Base-by-base conservation (phyloP, 2,797 vertebrate genomes). In the Glossophaga mutica region DNA sequence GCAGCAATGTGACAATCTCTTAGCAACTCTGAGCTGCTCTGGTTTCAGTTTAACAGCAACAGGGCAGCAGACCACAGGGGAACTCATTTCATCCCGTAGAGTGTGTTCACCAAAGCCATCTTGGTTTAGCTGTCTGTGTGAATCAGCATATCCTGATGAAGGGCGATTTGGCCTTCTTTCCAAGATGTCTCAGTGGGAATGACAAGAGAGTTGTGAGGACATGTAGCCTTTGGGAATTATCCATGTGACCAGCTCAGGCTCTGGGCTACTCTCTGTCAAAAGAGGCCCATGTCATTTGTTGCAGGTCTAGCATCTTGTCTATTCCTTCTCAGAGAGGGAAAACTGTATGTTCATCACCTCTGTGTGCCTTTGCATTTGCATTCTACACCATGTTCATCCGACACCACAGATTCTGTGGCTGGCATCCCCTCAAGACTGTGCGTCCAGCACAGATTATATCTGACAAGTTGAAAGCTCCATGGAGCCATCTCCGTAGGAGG, bases 61-160 rank as follows among this genome's bases (percentile, higher is more conserved):
- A 76, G 95, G 93, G 87, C 96, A 91, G 96, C 67, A 70, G 97
- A 96, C 96, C 97, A 96, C 97, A 95, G 96, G 97, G 97, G 95
- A 96, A 48, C 96, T 91, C 83, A 95, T 95, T 97, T 95, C 92
- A 82, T 95, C 50, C 95, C 86, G 70, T 46, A 29, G 86, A 91
- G 39, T 65, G 90, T 89, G 55, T 85, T 94, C 91, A 95, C 95
- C 96, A 95, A 92, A 97, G 92, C 95, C 92, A 39, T 71, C 88
- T 71, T 0, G 3, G 90, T 48, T 94, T 76, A 71, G 88, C 96
- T 97, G 96, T 97, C 97, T 90, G 79, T 86, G 83, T 94, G 96
- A 88, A 98, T 97, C 95, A 98, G 95, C 93, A 94, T 48, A 83
- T 90, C 57, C 70, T 1, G 82, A 89, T 73, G 92, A 94, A 95